A percentile compares a stretch with the other conserved stretches of the same genome.
These are phyloP conservation scores for Dascyllus trimaculatus DNA, from an alignment of 2,113 vertebrate species.

Conservation along the genomic window DNA sequence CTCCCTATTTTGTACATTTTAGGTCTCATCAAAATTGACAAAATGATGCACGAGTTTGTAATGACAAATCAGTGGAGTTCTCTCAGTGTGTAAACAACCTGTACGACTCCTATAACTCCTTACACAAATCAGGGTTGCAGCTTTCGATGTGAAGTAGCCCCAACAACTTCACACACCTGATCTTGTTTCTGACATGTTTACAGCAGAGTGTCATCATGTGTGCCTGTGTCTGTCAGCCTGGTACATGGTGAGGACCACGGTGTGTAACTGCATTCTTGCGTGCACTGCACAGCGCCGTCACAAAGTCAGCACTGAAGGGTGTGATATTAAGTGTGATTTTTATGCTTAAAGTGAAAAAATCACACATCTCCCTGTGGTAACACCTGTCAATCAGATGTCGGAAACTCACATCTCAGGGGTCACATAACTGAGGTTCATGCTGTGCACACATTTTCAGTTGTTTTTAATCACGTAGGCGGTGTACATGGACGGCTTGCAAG, in stretches of 20 bases:
- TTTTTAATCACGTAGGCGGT: background rate
- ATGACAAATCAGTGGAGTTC: too few species aligned
- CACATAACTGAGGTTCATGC: background rate
- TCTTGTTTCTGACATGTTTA: slow-evolving; percentile 47
- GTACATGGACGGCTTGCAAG: background rate
- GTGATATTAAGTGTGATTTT: slow-evolving; percentile 65
- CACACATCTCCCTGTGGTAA: slow-evolving; percentile 54
- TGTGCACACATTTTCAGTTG: background rate
- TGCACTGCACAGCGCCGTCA: slow-evolving; percentile 17
- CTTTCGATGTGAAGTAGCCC: slow-evolving; percentile 3
- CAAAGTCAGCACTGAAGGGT: slow-evolving; percentile 46
- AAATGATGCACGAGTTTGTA: too few species aligned
- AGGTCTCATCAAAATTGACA: too few species aligned
- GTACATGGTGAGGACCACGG: slow-evolving; percentile 1
- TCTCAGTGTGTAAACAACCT: background rate
- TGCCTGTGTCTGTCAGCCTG: slow-evolving; percentile 29
- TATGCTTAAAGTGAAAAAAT: slow-evolving; percentile 57
- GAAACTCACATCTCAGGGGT: slow-evolving; percentile 11
- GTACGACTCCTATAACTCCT: slow-evolving; percentile 19
- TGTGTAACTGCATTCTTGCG: slow-evolving; percentile 13
- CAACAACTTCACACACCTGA: slow-evolving; percentile 28
- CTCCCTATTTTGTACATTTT: too few species aligned
- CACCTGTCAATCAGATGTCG: slow-evolving; percentile 59
- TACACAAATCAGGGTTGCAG: background rate
- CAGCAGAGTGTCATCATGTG: slow-evolving; percentile 36